Conservation (phyloP, 2,113 vertebrate species). For the Phycodurus eques region DNA sequence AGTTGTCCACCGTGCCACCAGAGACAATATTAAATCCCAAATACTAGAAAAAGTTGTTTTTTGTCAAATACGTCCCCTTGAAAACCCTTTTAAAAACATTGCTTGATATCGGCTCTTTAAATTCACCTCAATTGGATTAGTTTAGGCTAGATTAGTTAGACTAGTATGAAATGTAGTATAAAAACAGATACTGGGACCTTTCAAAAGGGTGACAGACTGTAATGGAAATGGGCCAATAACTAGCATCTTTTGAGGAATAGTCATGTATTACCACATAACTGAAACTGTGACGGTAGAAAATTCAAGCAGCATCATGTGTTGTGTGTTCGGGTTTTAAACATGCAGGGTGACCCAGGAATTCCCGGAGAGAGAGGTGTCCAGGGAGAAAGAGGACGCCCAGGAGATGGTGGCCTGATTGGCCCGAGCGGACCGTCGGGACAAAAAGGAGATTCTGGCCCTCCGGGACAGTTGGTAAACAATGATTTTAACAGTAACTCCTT, state of each 20-base stretch:
- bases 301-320: neutral
- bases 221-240: slow-evolving; percentile 20
- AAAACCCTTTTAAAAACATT: too few species aligned
- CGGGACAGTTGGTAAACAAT: slow-evolving; percentile 68
- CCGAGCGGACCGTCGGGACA: slow-evolving; percentile 71
- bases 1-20: too few species aligned
- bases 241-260: slow-evolving; percentile 9
- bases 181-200: neutral
- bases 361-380: slow-evolving; percentile 89
- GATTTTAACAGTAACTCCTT: neutral
- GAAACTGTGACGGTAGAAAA: neutral
- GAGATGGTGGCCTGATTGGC: slow-evolving; percentile 79
- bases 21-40: too few species aligned
- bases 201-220: slow-evolving; percentile 30
- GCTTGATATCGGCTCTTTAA: neutral
- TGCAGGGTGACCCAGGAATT: slow-evolving; percentile 92
- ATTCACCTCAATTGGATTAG: neutral
- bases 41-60: too few species aligned
- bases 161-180: neutral
- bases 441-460: slow-evolving; percentile 82
- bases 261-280: neutral
- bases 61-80: too few species aligned
- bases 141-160: neutral
- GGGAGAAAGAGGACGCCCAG: slow-evolving; percentile 85
- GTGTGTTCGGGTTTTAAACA: slow-evolving; percentile 5